Evolutionary conservation across 2,113 vertebrate species (phyloP).

Genomic region (Rostratula benghalensis): DNA sequence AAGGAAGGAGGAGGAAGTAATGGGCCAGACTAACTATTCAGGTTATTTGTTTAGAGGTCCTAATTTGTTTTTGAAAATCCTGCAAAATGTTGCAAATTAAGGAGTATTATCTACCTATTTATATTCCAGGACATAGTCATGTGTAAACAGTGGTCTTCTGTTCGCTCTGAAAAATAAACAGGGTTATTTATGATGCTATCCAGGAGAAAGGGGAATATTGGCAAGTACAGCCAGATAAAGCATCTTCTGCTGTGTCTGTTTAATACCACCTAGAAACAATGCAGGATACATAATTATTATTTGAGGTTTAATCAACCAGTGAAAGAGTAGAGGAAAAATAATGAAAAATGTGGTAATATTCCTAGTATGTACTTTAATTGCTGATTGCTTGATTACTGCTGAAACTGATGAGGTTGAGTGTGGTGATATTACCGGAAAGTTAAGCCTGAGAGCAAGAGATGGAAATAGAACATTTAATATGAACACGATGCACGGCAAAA

Average conservation of each 20-base stretch:
- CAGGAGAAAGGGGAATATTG: neutral
- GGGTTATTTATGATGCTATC: neutral
- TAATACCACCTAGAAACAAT: neutral
- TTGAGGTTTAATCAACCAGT: neutral
- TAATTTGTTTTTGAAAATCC: neutral
- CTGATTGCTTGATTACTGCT: slow-evolving; percentile 43
- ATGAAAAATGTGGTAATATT: neutral
- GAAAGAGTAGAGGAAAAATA: neutral
- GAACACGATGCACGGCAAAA: neutral
- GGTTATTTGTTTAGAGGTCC: neutral
- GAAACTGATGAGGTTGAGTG: slow-evolving; percentile 17
- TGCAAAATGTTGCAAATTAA: neutral
- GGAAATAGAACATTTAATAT: slow-evolving; percentile 16
- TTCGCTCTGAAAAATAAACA: neutral
- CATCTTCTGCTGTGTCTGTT: neutral
- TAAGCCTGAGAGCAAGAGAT: slow-evolving; percentile 8
- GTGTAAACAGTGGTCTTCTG: neutral
- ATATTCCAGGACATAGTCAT: neutral
- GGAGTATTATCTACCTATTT: neutral
- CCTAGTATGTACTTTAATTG: slow-evolving; percentile 26
- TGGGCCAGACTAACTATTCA: neutral
- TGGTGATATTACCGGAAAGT: slow-evolving; percentile 14
- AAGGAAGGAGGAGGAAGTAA: neutral
- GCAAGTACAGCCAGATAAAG: neutral
- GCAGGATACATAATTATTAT: neutral